Conservation (phyloP, 1,140 invertebrate species). For the Brachionus rubens region DNA sequence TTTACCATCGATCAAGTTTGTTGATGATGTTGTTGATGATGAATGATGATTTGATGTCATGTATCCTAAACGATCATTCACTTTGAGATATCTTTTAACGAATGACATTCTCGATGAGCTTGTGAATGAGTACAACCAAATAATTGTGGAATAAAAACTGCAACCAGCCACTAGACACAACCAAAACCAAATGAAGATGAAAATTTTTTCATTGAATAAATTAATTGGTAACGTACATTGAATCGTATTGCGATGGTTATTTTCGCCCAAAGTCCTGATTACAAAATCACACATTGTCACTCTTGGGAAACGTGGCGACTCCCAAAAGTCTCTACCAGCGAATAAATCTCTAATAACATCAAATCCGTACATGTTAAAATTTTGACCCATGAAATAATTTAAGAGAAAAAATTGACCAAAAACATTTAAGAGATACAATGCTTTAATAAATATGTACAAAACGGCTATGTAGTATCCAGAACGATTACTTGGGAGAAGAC, state of each 20-base stretch:
- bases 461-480: slow-evolving; percentile 54
- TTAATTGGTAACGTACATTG: slow-evolving; percentile 52
- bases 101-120: background rate
- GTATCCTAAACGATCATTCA: background rate
- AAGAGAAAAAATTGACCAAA: slow-evolving; percentile 52
- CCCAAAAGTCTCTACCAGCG: slow-evolving; percentile 46
- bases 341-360: slow-evolving; percentile 49
- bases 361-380: slow-evolving; percentile 50
- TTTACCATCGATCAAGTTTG: slow-evolving; percentile 49
- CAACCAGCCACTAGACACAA: background rate
- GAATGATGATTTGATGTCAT: background rate
- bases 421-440: slow-evolving; percentile 52
- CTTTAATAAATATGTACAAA: slow-evolving; percentile 54
- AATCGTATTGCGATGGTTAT: slow-evolving; percentile 50
- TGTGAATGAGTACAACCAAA: slow-evolving; percentile 21
- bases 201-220: slow-evolving; percentile 50
- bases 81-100: slow-evolving; percentile 28
- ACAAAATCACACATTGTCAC: slow-evolving; percentile 50
- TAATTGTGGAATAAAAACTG: background rate
- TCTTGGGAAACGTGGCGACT: slow-evolving; percentile 49
- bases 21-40: slow-evolving; percentile 9
- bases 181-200: slow-evolving; percentile 44
- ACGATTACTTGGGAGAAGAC: slow-evolving; percentile 48
- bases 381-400: slow-evolving; percentile 51
- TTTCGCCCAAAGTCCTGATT: slow-evolving; percentile 49